These are phyloP conservation scores for Bucorvus abyssinicus DNA, from an alignment of 2,797 vertebrate genomes.

Conservation along the genomic window DNA sequence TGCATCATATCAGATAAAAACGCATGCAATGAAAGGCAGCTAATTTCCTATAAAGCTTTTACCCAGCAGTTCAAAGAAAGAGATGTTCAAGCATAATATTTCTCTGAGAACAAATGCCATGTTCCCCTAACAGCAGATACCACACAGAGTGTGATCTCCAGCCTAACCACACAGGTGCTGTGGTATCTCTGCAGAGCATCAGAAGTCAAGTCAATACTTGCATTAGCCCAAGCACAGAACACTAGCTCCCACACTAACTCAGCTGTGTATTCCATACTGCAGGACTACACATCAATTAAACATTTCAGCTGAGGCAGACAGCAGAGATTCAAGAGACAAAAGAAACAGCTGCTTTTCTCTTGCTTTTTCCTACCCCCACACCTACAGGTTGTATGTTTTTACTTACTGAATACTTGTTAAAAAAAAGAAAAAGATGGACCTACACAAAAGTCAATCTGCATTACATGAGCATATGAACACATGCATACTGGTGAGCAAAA, in stretches of 20 bases:
- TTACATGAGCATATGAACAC: background rate
- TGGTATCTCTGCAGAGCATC: background rate
- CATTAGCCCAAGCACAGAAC: background rate
- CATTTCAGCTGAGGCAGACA: background rate
- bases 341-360: background rate
- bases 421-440: slow-evolving; percentile 6
- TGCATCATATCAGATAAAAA: slow-evolving; percentile 39
- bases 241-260: background rate
- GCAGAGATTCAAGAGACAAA: background rate
- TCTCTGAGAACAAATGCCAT: background rate
- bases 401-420: slow-evolving; percentile 2
- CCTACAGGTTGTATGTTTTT: slow-evolving; percentile 18
- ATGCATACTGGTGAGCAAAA: background rate
- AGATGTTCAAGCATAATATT: background rate
- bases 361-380: background rate
- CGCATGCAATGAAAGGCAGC: background rate
- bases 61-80: background rate
- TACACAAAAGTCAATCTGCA: background rate
- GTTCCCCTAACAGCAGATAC: background rate
- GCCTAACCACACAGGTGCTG: background rate
- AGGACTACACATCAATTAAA: background rate
- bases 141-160: background rate
- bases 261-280: background rate
- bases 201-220: background rate
- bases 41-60: slow-evolving; percentile 7